Percentiles rank a stretch among this genome's conserved stretches.
These are phyloP conservation scores for Schizaphis graminum DNA, from an alignment of 2,888 invertebrate genomes.

Conservation along the genomic window DNA sequence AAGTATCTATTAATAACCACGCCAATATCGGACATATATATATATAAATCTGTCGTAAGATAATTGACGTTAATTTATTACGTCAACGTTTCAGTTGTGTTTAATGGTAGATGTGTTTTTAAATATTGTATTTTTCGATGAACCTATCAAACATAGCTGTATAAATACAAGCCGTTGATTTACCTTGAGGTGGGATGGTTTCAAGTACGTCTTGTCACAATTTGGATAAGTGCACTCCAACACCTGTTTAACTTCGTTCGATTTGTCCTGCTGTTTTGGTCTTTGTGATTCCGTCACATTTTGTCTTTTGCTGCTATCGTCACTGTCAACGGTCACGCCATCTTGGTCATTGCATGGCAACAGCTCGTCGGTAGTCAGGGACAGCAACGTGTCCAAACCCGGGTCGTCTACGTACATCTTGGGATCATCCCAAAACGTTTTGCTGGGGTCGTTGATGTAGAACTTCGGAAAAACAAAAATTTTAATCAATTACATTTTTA, in stretches of 20 bases:
- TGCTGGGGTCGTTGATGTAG: constrained; percentile 31
- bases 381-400: constrained; percentile 42
- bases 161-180: not conserved
- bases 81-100: not conserved
- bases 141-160: too few species aligned
- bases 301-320: not conserved
- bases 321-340: not conserved
- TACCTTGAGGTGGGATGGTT: constrained; percentile 86
- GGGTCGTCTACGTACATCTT: constrained; percentile 58
- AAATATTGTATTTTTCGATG: too few species aligned
- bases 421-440: constrained; percentile 62
- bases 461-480: not conserved
- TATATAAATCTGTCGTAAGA: too few species aligned
- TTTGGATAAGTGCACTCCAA: constrained; percentile 76
- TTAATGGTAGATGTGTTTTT: too few species aligned
- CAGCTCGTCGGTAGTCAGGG: constrained; percentile 30
- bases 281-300: not conserved
- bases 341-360: not conserved
- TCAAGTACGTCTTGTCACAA: constrained; percentile 87
- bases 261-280: not conserved
- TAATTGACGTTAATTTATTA: not conserved
- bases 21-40: not conserved
- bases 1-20: too few species aligned
- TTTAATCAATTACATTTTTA: too few species aligned
- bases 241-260: constrained; percentile 11